Conservation (phyloP, 2,113 vertebrate genomes). For the Condylura cristata region DNA sequence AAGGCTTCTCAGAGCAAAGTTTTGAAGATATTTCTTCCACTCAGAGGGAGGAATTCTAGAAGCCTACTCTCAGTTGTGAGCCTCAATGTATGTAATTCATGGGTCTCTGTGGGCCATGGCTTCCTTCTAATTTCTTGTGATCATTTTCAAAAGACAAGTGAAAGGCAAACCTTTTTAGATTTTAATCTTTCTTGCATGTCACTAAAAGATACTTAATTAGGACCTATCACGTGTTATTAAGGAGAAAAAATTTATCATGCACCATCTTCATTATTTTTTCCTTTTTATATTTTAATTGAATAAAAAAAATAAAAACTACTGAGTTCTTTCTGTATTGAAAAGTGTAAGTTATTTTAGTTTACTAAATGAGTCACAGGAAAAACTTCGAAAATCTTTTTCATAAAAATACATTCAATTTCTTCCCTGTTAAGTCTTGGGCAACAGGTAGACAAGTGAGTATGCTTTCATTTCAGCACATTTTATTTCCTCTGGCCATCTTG, state of each 20-base stretch:
- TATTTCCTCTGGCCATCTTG: conserved; percentile 29
- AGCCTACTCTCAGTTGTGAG: background rate
- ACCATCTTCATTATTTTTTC: background rate
- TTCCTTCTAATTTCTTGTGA: background rate
- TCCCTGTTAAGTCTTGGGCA: background rate
- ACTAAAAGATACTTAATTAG: background rate
- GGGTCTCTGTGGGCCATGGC: background rate
- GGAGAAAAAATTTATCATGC: background rate
- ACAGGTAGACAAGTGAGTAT: conserved; percentile 38
- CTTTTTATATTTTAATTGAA: background rate
- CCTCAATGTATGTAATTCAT: background rate
- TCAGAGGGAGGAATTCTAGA: background rate
- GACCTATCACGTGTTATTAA: background rate
- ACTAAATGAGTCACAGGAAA: background rate
- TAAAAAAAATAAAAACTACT: background rate
- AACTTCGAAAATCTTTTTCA: background rate
- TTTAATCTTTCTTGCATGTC: background rate
- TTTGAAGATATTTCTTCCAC: background rate
- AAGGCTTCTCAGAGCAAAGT: background rate
- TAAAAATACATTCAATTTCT: conserved; percentile 29
- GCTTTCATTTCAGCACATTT: conserved; percentile 41
- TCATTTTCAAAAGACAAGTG: conserved; percentile 33
- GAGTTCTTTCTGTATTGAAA: conserved; percentile 2
- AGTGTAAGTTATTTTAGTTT: background rate
- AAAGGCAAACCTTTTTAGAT: background rate